Conservation (phyloP, 2,797 vertebrate species). For the Alcedo quadribrachys region DNA sequence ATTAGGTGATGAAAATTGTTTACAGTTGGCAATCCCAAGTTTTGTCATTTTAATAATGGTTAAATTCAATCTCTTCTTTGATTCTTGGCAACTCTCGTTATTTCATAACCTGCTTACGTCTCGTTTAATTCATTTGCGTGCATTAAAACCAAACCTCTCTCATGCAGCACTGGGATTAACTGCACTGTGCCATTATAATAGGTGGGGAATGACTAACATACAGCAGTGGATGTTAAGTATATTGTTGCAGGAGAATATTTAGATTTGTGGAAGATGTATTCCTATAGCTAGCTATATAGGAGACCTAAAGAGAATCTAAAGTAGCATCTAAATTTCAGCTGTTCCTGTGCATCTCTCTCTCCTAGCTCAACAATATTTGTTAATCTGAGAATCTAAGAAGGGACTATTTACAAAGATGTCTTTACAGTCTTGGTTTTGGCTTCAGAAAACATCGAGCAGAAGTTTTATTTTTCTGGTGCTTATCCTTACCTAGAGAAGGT, state of each 20-base stretch:
- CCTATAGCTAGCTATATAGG: background rate
- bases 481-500: background rate
- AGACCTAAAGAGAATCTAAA: background rate
- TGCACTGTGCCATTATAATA: constrained; percentile 24
- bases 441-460: background rate
- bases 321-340: background rate
- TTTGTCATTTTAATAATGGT: constrained; percentile 78
- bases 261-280: background rate
- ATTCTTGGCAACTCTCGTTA: constrained; percentile 52
- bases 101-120: constrained; percentile 69
- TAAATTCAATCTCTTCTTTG: constrained; percentile 70
- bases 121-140: constrained; percentile 62
- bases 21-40: constrained; percentile 73
- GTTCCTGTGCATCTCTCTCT: background rate
- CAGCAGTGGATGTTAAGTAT: background rate
- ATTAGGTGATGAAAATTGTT: constrained; percentile 79
- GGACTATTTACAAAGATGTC: background rate
- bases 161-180: constrained; percentile 41
- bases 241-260: background rate
- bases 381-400: background rate
- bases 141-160: constrained; percentile 48
- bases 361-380: background rate
- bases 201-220: background rate
- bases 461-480: background rate
- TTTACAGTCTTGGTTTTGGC: background rate